phyloP scores from a whole-genome alignment of 2,888 invertebrate genomes.

The Lingula anatina region DNA sequence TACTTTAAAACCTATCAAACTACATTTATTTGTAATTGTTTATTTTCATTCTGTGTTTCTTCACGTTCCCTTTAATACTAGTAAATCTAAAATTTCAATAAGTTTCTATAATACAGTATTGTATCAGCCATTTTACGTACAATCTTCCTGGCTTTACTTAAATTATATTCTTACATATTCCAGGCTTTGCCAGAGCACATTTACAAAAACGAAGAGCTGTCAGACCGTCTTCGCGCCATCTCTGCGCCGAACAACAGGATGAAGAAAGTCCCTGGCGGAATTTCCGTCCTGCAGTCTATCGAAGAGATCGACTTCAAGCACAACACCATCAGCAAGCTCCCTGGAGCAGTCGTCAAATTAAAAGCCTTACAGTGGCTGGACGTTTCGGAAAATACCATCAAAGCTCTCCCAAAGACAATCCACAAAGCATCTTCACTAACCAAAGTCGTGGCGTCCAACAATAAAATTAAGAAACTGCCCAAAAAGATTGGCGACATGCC shows the following conservation, averaged over 20 bases:
- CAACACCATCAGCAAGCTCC: slow-evolving; percentile 33
- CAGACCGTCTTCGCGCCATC: slow-evolving; percentile 30
- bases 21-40: too few species aligned
- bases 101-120: too few species aligned
- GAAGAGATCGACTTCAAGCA: slow-evolving; percentile 36
- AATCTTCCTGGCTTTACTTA: too few species aligned
- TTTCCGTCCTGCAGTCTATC: slow-evolving; percentile 32
- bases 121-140: too few species aligned
- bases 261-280: slow-evolving; percentile 38
- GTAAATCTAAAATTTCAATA: too few species aligned
- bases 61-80: too few species aligned
- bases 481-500: slow-evolving; percentile 41
- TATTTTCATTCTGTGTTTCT: too few species aligned
- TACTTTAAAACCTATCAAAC: too few species aligned
- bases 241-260: slow-evolving; percentile 45
- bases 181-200: slow-evolving; percentile 31
- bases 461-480: slow-evolving; percentile 39
- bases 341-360: slow-evolving; percentile 32
- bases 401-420: slow-evolving; percentile 41
- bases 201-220: slow-evolving; percentile 45
- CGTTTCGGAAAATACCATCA: slow-evolving; percentile 40
- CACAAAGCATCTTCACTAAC: slow-evolving; percentile 36
- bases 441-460: slow-evolving; percentile 32
- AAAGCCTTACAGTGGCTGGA: slow-evolving; percentile 32
- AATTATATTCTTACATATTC: neutral